A percentile compares a stretch with the other conserved stretches of the same genome.
phyloP scores from a whole-genome alignment of 2,113 vertebrate species.

The Oplegnathus fasciatus region DNA sequence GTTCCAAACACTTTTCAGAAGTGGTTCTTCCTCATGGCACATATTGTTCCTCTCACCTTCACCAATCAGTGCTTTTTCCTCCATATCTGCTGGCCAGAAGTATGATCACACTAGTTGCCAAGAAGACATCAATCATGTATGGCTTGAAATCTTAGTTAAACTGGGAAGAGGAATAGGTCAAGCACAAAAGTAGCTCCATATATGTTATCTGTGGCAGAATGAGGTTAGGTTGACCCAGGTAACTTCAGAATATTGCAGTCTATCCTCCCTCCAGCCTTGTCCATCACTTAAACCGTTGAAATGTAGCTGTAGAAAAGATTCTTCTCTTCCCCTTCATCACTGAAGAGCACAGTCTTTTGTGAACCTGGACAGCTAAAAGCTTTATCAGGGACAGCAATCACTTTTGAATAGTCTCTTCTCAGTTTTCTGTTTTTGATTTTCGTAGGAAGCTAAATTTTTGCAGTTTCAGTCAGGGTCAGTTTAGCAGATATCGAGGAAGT shows the following conservation, averaged over 20 bases:
- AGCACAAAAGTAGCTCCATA: neutral
- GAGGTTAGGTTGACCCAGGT: conserved; percentile 4
- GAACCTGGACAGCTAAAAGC: neutral
- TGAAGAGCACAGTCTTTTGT: neutral
- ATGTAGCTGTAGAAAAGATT: neutral
- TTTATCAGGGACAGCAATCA: neutral
- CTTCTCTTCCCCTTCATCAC: neutral
- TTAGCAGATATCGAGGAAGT: neutral
- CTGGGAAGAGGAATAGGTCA: neutral
- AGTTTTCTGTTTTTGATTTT: neutral
- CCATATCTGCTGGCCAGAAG: neutral
- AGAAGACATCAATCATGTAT: neutral
- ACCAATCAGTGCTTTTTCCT: neutral
- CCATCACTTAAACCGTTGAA: neutral
- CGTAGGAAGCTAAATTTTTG: neutral
- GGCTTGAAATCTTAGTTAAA: neutral
- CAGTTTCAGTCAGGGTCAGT: neutral
- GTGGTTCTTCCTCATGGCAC: neutral
- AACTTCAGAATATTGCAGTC: neutral
- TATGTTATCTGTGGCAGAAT: conserved; percentile 2
- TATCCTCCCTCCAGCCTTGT: neutral
- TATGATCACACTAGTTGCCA: neutral
- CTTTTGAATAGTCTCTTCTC: neutral
- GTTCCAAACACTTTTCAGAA: neutral
- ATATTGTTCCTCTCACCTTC: neutral